These are phyloP conservation scores for Anguilla rostrata DNA, from an alignment of 2,113 vertebrate genomes.

Conservation along the genomic window DNA sequence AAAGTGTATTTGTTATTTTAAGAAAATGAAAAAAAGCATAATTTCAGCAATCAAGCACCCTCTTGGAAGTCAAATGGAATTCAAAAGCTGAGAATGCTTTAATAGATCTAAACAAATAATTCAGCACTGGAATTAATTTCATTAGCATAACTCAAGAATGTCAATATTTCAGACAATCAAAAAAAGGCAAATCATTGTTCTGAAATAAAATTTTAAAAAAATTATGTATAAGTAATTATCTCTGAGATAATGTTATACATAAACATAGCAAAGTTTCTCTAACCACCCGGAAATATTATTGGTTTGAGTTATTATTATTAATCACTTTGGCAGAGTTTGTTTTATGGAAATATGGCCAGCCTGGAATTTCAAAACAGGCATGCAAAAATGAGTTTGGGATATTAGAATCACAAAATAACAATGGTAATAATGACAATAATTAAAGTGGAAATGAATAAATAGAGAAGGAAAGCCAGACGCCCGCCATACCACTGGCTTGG, in stretches of 20 bases:
- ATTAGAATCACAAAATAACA: conserved; percentile 29
- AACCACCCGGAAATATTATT: background rate
- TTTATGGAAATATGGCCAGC: conserved; percentile 41
- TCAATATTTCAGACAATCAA: conserved; percentile 17
- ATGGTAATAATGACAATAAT: conserved; percentile 59
- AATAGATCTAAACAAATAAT: background rate
- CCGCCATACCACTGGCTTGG: conserved; percentile 51
- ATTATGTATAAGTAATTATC: conserved; percentile 1
- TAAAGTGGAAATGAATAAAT: conserved; percentile 47
- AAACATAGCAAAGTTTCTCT: conserved; percentile 7
- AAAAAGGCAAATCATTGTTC: background rate
- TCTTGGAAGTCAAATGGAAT: conserved; percentile 33
- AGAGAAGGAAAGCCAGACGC: conserved; percentile 36
- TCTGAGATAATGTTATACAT: background rate
- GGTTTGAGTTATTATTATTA: background rate
- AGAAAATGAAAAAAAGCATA: background rate
- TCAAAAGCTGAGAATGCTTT: background rate
- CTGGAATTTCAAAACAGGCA: conserved; percentile 22
- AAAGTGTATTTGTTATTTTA: background rate
- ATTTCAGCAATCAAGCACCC: background rate
- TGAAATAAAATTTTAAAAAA: background rate
- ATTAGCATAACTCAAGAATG: background rate
- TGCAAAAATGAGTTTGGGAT: conserved; percentile 36
- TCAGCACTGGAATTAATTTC: conserved; percentile 13
- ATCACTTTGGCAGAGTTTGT: background rate